Conservation (phyloP, 2,888 invertebrate genomes). For the Eupithecia vulgata region DNA sequence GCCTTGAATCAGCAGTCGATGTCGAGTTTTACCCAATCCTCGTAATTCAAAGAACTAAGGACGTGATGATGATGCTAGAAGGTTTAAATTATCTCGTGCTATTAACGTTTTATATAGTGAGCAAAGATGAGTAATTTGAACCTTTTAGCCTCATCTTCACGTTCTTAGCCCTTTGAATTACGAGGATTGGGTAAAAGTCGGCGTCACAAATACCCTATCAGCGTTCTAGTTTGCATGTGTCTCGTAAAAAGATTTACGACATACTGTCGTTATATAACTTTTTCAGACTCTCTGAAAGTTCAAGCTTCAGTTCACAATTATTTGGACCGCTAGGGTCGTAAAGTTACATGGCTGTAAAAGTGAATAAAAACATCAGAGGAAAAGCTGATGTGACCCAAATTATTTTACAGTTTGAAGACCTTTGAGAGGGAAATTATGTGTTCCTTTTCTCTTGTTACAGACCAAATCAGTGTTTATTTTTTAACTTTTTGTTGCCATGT, state of each 20-base stretch:
- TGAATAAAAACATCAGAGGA: conserved; percentile 19
- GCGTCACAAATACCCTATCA: background rate
- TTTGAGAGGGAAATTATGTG: background rate
- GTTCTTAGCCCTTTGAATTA: too few species aligned
- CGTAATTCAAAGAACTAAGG: background rate
- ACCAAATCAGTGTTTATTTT: too few species aligned
- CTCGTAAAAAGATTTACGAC: conserved; percentile 35
- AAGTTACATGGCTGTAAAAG: conserved; percentile 29
- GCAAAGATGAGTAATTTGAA: too few species aligned
- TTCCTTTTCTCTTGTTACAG: too few species aligned
- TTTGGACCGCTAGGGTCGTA: conserved; percentile 21
- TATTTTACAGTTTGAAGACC: conserved; percentile 17
- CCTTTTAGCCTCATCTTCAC: too few species aligned
- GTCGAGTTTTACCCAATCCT: background rate
- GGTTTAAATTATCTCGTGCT: background rate
- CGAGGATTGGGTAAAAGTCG: too few species aligned
- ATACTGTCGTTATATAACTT: conserved; percentile 28
- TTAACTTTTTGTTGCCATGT: too few species aligned
- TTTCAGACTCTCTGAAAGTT: conserved; percentile 27
- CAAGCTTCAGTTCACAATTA: conserved; percentile 26
- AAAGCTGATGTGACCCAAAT: conserved; percentile 12
- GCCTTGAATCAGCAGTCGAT: background rate
- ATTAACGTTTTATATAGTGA: too few species aligned
- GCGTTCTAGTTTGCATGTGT: conserved; percentile 25
- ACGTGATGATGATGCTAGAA: background rate